Evolutionary conservation across 2,113 vertebrate genomes (phyloP), one percentile per base, ranked within the genome.

Genomic region (Vulpes ferrilata): DNA sequence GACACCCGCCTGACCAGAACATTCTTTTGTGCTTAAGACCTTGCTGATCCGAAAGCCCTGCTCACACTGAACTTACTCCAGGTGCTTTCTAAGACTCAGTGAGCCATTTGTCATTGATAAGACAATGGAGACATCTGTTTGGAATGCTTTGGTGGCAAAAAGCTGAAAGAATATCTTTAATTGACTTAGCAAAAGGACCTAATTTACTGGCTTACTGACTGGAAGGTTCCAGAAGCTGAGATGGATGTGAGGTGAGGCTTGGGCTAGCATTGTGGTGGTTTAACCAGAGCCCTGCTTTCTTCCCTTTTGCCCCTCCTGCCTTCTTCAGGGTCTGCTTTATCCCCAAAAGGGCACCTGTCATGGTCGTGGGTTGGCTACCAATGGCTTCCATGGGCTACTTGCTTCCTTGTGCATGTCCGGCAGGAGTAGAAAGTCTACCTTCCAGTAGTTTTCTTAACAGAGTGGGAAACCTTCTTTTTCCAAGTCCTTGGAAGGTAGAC

Each of bases 1-100:
- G 48, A 62, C 48, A 17, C 3, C 12, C 62, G 69, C 53, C 4
- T 5, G 23, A 2, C 0, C n/a, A 0, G 5, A 48, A 0, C 35
- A 0, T 23, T 59, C 5, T 57, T 95, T 16, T 62, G 69, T 79
- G 67, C 55, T 81, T 65, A 43, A 0, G 10, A 2, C 4, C 38
- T 35, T 0, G 0, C 69, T 9, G 30, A 78, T 32, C 79, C 16
- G n/a, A 65, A 55, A 55, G 59, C 53, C 65, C 76, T 15, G n/a
- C 65, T 57, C 55, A 3, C 25, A 0, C 30, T 8, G 60, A 55
- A 25, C 74, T 90, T 64, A 88, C 27, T 86, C 51, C 86, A 53
- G 82, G 64, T 73, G 59, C 79, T 90, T 89, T 76, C 48, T 32
- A 84, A 80, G 65, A 79, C 78, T 89, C 1, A 3, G 0, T 38